phyloP scores from a whole-genome alignment of 2,797 vertebrate species.

The Emydoidea blandingii region DNA sequence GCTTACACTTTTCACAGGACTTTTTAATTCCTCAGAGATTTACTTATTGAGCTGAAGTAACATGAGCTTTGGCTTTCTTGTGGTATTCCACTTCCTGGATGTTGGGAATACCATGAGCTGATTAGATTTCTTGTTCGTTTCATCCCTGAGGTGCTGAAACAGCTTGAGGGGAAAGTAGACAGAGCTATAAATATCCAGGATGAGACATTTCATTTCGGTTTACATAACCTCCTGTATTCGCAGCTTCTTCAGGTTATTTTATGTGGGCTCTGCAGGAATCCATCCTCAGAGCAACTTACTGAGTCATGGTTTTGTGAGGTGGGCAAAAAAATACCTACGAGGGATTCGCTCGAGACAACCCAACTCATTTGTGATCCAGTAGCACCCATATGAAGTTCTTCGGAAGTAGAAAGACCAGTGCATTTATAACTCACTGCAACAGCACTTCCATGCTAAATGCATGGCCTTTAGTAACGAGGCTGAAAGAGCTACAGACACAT shows the following conservation, averaged over 20 bases:
- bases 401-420: neutral
- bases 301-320: neutral
- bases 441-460: neutral
- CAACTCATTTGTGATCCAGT: neutral
- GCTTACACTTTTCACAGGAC: neutral
- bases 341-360: neutral
- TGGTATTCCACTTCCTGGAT: neutral
- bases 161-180: neutral
- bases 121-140: conserved; percentile 19
- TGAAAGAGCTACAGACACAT: rapidly evolving
- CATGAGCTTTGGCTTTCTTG: neutral
- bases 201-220: neutral
- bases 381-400: neutral
- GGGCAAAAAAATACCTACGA: neutral
- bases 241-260: neutral
- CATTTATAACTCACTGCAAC: neutral
- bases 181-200: neutral
- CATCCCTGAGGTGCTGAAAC: neutral
- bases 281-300: neutral
- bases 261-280: neutral
- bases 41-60: neutral
- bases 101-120: neutral
- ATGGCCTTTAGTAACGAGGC: rapidly evolving
- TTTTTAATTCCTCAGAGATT: neutral
- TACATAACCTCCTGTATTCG: neutral